Evolutionary conservation across 2,113 vertebrate genomes (phyloP).

Genomic region (Desmodus rotundus): DNA sequence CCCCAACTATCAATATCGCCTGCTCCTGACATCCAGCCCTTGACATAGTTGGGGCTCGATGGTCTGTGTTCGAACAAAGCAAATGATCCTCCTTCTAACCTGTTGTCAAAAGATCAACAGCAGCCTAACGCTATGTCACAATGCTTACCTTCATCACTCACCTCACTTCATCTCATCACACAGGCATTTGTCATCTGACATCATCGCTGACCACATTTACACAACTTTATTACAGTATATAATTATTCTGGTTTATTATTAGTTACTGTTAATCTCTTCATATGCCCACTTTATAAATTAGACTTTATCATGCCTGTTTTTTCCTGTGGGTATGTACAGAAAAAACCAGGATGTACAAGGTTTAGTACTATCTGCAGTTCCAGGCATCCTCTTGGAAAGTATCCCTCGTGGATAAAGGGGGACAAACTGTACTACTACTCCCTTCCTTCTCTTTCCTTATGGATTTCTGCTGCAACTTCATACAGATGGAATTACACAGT

Average conservation of each 20-base stretch:
- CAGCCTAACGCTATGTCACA: background rate
- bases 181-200: too few relatives aligned
- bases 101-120: background rate
- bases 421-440: background rate
- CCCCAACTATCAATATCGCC: background rate
- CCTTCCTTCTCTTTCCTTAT: background rate
- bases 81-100: background rate
- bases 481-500: background rate
- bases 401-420: background rate
- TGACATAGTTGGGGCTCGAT: background rate
- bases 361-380: too few relatives aligned
- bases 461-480: background rate
- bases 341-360: too few relatives aligned
- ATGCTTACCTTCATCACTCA: too few relatives aligned
- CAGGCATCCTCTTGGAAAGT: background rate
- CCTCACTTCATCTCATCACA: too few relatives aligned
- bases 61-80: background rate
- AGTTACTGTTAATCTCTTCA: too few relatives aligned
- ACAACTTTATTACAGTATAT: too few relatives aligned
- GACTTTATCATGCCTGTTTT: too few relatives aligned
- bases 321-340: too few relatives aligned
- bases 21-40: background rate
- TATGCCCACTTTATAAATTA: too few relatives aligned
- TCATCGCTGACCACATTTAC: too few relatives aligned
- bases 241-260: too few relatives aligned